Percentiles rank a stretch among this genome's conserved stretches.
These are phyloP conservation scores for Lepidothrix coronata DNA, from an alignment of 2,113 vertebrate genomes.

Conservation along the genomic window DNA sequence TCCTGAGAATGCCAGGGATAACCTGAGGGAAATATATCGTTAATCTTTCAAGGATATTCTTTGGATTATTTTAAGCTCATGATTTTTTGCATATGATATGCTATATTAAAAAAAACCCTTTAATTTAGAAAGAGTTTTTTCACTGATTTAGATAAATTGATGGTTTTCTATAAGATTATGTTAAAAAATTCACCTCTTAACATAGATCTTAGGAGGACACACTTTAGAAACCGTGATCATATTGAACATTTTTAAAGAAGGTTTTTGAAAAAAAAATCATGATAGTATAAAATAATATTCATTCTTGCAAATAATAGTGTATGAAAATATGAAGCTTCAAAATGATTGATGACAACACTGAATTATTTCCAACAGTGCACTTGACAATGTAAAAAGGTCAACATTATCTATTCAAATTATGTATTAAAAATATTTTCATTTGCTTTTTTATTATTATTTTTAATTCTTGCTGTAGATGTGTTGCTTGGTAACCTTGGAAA, in stretches of 20 bases:
- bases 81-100: accelerated
- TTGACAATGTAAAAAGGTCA: not conserved
- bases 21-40: not conserved
- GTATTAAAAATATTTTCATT: not conserved
- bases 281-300: not conserved
- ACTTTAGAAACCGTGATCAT: not conserved
- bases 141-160: not conserved
- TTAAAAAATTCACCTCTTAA: not conserved
- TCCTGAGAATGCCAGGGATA: not conserved
- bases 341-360: not conserved
- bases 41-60: not conserved
- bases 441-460: not conserved
- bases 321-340: not conserved
- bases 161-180: not conserved
- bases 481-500: not conserved
- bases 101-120: accelerated
- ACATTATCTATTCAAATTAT: not conserved
- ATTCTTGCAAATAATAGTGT: not conserved
- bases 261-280: not conserved
- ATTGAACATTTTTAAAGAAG: not conserved
- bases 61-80: not conserved
- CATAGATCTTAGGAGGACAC: not conserved
- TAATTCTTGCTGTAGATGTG: not conserved
- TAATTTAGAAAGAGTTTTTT: not conserved
- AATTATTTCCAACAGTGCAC: not conserved